Evolutionary conservation across 2,113 vertebrate species (phyloP), one percentile per base, ranked within the genome.

Genomic region (Capra hircus): DNA sequence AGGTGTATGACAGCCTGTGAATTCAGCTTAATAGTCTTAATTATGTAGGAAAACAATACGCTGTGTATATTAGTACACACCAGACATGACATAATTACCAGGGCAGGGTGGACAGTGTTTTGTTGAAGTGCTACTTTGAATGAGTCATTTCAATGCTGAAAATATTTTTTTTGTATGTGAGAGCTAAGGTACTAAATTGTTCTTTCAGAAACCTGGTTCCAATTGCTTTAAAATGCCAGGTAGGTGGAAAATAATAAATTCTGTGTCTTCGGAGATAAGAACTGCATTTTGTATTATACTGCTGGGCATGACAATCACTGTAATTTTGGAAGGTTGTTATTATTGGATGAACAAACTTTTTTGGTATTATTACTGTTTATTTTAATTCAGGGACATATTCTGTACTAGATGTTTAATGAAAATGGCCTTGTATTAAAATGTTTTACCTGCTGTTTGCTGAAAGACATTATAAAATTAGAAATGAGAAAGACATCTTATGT

Each of bases 111-210:
- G 97, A 98, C 97, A 98, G 87, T 97, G 85, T 98, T 98, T 98
- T 95, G 95, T 95, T 98, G 97, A 98, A 98, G 97, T 98, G 96
- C 92, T 97, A 90, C 97, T 98, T 98, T 98, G 98, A 98, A 98
- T 97, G 98, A 98, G 95, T 98, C 97, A 98, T 98, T 99, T 98
- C 97, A 96, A 10, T 95, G 97, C 96, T 96, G 93, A 98, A 98
- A 98, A 97, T 97, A 94, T 97, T 92, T 98, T 98, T 98, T 98
- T 95, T 91, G 82, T 98, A 97, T 98, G 97, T 97, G 98, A 98
- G 97, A 98, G 97, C 95, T 98, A 98, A 99, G 98, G 96, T 98
- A 93, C 92, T 96, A 97, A 99, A 98, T 98, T 92, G 92, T 91
- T 98, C 98, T 98, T 98, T 98, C 96, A 98, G 97, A 98, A 98